phyloP scores from a whole-genome alignment of 2,797 vertebrate species.

The Alca torda region DNA sequence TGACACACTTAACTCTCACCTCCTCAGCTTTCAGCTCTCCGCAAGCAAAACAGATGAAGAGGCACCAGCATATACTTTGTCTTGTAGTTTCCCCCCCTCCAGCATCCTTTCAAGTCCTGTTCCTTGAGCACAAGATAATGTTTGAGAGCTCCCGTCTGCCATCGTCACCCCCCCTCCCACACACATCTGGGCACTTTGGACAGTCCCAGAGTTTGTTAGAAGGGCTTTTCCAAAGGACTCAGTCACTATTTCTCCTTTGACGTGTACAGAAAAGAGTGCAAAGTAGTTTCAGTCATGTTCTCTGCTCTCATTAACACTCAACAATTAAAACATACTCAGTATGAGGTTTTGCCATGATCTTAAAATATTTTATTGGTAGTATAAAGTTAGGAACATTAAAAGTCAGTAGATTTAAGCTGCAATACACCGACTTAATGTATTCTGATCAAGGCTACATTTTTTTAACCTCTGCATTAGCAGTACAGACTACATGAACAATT shows the following conservation, averaged over 20 bases:
- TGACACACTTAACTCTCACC: background rate
- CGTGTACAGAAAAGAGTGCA: background rate
- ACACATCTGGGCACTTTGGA: rapidly evolving
- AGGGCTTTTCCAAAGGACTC: background rate
- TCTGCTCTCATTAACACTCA: background rate
- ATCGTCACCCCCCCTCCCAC: background rate
- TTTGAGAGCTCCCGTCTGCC: too few relatives aligned
- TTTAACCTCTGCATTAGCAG: background rate
- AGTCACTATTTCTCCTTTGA: background rate
- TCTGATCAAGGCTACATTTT: conserved; percentile 16
- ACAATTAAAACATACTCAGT: background rate
- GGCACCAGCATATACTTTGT: background rate
- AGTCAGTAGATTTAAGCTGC: conserved; percentile 20
- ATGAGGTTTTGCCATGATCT: background rate
- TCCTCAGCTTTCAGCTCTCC: background rate
- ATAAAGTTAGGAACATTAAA: conserved; percentile 10
- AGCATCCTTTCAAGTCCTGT: background rate
- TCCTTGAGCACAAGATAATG: background rate
- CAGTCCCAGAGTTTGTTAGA: background rate
- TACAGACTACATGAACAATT: background rate
- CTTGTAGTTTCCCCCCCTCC: too few relatives aligned
- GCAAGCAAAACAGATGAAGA: background rate
- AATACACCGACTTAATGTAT: background rate
- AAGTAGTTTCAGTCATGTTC: background rate
- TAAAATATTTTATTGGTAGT: conserved; percentile 47